Base-by-base conservation (phyloP, 2,888 invertebrate species). In the Ligdia adustata region DNA sequence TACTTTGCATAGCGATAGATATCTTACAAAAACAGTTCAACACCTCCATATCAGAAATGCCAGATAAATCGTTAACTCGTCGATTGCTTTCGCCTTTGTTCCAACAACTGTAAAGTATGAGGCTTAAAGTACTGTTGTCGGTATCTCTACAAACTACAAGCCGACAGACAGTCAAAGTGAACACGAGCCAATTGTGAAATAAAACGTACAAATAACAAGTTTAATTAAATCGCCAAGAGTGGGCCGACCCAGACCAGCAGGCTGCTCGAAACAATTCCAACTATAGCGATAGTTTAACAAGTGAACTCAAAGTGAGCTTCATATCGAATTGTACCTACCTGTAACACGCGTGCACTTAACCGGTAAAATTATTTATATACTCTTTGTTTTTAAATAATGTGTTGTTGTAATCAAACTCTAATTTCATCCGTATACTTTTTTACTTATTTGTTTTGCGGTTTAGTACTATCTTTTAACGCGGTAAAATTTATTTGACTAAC, bases 171-270 rank as follows among this genome's bases (percentile, higher is more conserved):
- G 82, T 85, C 85, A 84, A 88, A 84, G 82, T 74, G 76, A 75
- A 72, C 71, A 70, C 68, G 69, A 69, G 68, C 75, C 82, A 75
- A 82, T 84, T 79, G 80, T 75, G 75, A 87, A 86, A 88, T 87
- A 87, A 89, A 88, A 89, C 80, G 79, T 80, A 82, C 83, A 87
- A 88, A 84, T 87, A 88, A 82, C 86, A 86, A 82, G 81, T 89
- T 90, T 90, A 90, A 90, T 89, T 90, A 89, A 90, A 90, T 88
- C 74, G 84, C 77, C 77, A 84, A 82, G 82, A 82, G 69, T 76
- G 65, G 65, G 60, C 60, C 53, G 52, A 63, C 66, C 65, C 63
- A 20, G 37, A 16, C 63, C 58, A 60, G 55, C 55, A 49, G 62
- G 62, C 65, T 62, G n/a, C 62, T 64, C 69, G 66, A 69, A 84